Evolutionary conservation across 2,113 vertebrate species (phyloP), one percentile per base, ranked within the genome.

Genomic region (Psittacus erithacus): DNA sequence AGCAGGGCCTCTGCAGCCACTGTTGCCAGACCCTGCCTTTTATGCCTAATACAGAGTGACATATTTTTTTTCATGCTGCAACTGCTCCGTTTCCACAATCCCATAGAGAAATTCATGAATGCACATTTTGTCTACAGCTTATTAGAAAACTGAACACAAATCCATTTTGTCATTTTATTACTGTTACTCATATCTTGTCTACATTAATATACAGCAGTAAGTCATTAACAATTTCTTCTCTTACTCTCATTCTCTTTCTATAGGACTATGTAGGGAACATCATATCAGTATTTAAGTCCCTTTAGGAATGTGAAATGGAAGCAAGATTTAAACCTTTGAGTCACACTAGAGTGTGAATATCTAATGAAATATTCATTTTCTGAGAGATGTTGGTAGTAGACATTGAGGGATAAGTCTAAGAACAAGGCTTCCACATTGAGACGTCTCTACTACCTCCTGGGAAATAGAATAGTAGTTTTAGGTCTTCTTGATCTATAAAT

Each of bases 301-400:
- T 94, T 77, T 77, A 69, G 59, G 31, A 64, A 69, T 60, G 12
- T 64, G 33, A 83, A 91, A 92, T 67, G 10, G 64, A 80, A 91
- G 7, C 13, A 83, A 75, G 43, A 75, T 53, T 71, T 10, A 7
- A 78, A 63, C 12, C 76, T 88, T 35, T 38, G 22, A 79, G 10
- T 80, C 33, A 59, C 5, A 55, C 13, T 9, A 3, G 86, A 64
- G 23, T n/a, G 15, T 39, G 31, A 73, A 29, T 49, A 63, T 23
- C 35, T 80, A 63, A 50, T 18, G 23, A 82, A 92, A 59, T 83
- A 80, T 38, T 80, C 6, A 2, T 77, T 31, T 83, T 86, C 59
- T 83, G 52, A 77, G 63, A 77, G 18, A 46, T 0, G 1, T 24
- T 77, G n/a, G 25, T 41, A 38, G 12, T 19, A 35, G 44, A 60